Conservation (phyloP, 2,797 vertebrate genomes). For the Hemitrygon akajei region DNA sequence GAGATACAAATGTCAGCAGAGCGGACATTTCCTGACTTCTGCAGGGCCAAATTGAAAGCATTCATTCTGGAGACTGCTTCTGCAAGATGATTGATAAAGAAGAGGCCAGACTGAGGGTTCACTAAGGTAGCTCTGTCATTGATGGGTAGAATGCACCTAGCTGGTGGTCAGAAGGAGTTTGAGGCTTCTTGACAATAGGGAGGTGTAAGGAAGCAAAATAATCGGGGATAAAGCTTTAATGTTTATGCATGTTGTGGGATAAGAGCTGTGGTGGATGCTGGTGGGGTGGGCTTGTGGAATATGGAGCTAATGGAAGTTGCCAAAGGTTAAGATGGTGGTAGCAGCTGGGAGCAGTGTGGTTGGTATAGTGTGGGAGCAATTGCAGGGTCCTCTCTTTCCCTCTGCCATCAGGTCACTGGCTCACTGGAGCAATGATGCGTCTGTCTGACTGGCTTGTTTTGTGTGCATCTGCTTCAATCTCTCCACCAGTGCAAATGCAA, state of each 20-base stretch:
- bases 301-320: too few species aligned
- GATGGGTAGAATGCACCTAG: background rate
- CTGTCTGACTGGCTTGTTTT: background rate
- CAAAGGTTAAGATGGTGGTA: background rate
- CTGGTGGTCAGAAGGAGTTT: too few species aligned
- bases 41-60: too few species aligned
- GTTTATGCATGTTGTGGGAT: too few species aligned
- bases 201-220: background rate
- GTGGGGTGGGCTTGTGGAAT: too few species aligned
- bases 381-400: too few species aligned
- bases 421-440: background rate
- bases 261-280: too few species aligned
- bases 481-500: background rate
- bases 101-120: background rate
- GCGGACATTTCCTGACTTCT: background rate
- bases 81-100: background rate
- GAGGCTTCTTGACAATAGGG: background rate
- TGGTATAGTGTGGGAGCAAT: background rate
- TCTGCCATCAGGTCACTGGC: background rate
- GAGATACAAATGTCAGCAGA: background rate
- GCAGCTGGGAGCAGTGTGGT: too few species aligned
- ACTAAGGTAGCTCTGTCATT: background rate
- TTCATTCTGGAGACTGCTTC: background rate
- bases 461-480: background rate
- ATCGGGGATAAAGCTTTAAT: background rate